Evolutionary conservation across 92 coral and sea anemone genomes (phyloP), one percentile per base, ranked within the genome.

Genomic region (Epizoanthus ramosus): DNA sequence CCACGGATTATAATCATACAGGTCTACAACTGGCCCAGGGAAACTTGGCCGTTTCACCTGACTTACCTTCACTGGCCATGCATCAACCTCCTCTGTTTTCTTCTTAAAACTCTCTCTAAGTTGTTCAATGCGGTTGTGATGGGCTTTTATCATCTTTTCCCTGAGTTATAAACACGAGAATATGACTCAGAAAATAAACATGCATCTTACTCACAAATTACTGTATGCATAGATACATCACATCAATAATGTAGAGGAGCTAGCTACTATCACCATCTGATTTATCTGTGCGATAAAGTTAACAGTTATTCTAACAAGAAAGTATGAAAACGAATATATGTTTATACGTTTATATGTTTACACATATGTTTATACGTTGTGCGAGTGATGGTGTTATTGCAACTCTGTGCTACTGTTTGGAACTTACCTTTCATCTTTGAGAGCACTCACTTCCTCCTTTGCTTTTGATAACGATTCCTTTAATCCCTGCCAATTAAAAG

Each of bases 41-140:
- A 19, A 17, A 15, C 61, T 17, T 1, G 24, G 31, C 1, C 31
- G 8, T 7, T 31, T 50, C 21, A 10, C 14, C 3, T 4, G 0
- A 22, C 57, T 5, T 61, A 93, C 97, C 94, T 93, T 93, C 9
- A 53, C 85, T 61, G 94, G 93, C 97, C 97, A 93, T 6, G 91
- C 97, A 68, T 92, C 97, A 22, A 94, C 91, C 57, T 90, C 93
- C 79, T 93, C 94, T 71, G 89, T 89, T 87, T 96, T 96, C 76
- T 90, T 91, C 84, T 85, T 87, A 73, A 94, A 96, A 85, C 99
- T 96, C 84, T 96, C 98, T 68, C 99, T 92, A 54, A 96, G 90
- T 70, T 96, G 99, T 63, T 96, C 99, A 47, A 96, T 96, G 63
- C 99, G 96, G 79, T 87, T 92, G 47, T 96, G 99, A 68, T 96